Percentiles rank a stretch among this genome's conserved stretches.
These are phyloP conservation scores for Cygnus atratus DNA, from an alignment of 2,113 vertebrate genomes.

Conservation along the genomic window DNA sequence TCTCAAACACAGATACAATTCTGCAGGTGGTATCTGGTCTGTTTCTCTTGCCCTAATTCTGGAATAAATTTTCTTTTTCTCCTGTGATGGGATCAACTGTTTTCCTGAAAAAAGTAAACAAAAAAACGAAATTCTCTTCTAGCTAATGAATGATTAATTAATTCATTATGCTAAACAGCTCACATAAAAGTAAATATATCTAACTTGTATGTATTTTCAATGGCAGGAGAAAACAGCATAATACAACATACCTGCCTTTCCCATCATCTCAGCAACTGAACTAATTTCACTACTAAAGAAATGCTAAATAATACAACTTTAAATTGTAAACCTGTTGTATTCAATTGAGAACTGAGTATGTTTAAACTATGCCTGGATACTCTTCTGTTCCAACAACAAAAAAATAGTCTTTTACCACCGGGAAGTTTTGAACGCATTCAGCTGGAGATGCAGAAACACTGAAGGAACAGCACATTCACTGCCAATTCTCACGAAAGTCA, in stretches of 20 bases:
- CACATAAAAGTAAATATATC: neutral
- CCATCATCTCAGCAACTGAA: neutral
- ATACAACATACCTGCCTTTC: neutral
- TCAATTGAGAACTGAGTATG: neutral
- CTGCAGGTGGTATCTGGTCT: neutral
- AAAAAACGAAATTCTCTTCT: neutral
- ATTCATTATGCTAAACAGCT: neutral
- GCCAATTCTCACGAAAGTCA: conserved; percentile 16
- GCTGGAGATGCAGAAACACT: neutral
- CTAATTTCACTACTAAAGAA: neutral
- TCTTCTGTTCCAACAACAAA: neutral
- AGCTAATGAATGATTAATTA: neutral
- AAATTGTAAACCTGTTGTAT: neutral
- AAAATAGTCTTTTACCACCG: neutral
- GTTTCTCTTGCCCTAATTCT: neutral
- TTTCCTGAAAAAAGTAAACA: neutral
- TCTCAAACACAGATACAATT: neutral
- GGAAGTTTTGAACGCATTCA: neutral
- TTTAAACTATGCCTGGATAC: neutral
- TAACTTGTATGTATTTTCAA: neutral
- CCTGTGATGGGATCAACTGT: neutral
- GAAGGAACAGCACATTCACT: neutral
- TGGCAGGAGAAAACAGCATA: neutral
- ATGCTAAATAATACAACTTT: neutral
- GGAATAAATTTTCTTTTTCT: neutral